Evolutionary conservation across 2,113 vertebrate species (phyloP).

Genomic region (Sorex araneus): DNA sequence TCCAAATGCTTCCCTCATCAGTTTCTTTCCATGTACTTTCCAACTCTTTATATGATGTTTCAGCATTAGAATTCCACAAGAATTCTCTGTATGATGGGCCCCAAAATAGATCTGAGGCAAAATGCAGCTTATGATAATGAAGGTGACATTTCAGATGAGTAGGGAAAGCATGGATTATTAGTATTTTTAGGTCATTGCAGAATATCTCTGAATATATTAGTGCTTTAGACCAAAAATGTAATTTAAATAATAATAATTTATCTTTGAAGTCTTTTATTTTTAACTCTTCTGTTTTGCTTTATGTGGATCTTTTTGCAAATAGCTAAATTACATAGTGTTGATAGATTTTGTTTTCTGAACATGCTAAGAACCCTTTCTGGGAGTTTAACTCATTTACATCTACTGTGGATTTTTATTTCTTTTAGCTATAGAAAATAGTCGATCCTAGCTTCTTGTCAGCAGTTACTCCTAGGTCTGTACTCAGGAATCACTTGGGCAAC

Average conservation of each 20-base stretch:
- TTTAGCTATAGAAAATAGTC: constrained; percentile 19
- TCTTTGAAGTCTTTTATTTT: constrained; percentile 53
- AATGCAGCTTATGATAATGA: constrained; percentile 50
- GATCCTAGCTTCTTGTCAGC: not conserved
- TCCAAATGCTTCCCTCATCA: too few relatives aligned
- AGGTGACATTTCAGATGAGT: constrained; percentile 53
- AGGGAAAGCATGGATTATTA: not conserved
- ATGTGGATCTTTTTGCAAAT: constrained; percentile 53
- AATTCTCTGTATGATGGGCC: constrained; percentile 30
- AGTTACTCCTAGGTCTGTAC: too few relatives aligned
- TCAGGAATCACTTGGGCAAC: too few relatives aligned
- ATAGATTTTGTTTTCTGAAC: constrained; percentile 62
- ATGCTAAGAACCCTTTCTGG: not conserved
- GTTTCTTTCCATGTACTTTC: too few relatives aligned
- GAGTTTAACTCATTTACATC: constrained; percentile 10
- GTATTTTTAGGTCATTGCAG: constrained; percentile 62
- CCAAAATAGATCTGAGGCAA: constrained; percentile 59
- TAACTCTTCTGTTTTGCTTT: constrained; percentile 36
- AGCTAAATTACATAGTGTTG: constrained; percentile 3
- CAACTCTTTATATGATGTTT: too few relatives aligned
- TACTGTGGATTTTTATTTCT: not conserved
- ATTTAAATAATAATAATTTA: constrained; percentile 51
- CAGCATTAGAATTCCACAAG: too few relatives aligned
- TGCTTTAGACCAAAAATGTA: constrained; percentile 34
- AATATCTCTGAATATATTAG: constrained; percentile 36